Conservation (phyloP, 2,113 vertebrate species). For the Malaclemys terrapin region DNA sequence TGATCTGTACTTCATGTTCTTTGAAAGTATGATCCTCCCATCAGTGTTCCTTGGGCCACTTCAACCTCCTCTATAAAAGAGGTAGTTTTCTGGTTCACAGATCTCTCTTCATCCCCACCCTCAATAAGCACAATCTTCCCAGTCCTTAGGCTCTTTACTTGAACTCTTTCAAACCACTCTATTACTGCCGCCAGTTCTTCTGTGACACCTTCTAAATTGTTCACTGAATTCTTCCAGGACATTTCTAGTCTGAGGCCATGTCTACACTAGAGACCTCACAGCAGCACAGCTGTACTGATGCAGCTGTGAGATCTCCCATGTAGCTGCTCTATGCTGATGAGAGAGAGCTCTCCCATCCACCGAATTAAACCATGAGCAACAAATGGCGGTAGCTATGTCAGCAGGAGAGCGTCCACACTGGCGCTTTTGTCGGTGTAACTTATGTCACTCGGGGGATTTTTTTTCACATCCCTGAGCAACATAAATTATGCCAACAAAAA, state of each 20-base stretch:
- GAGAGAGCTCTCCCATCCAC: too few relatives aligned
- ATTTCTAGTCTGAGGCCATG: not conserved
- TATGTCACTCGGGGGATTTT: too few relatives aligned
- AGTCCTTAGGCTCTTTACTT: not conserved
- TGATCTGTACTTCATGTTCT: fast-evolving
- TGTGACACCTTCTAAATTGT: fast-evolving
- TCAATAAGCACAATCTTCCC: not conserved
- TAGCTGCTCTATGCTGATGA: too few relatives aligned
- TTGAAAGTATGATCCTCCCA: not conserved
- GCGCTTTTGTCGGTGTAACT: too few relatives aligned
- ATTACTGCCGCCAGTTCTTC: not conserved
- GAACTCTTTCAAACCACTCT: not conserved
- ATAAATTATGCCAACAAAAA: too few relatives aligned
- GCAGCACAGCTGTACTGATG: too few relatives aligned
- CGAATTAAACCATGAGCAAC: too few relatives aligned
- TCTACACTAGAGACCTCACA: too few relatives aligned
- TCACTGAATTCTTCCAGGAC: not conserved
- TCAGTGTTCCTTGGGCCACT: not conserved
- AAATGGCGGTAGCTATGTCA: too few relatives aligned
- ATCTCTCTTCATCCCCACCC: not conserved
- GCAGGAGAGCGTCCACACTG: too few relatives aligned
- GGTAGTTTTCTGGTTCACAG: fast-evolving
- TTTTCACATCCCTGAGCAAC: too few relatives aligned
- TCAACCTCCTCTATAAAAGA: not conserved
- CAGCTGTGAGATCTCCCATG: too few relatives aligned